phyloP scores from a whole-genome alignment of 2,797 vertebrate genomes.

The Dromococcyx pavoninus region DNA sequence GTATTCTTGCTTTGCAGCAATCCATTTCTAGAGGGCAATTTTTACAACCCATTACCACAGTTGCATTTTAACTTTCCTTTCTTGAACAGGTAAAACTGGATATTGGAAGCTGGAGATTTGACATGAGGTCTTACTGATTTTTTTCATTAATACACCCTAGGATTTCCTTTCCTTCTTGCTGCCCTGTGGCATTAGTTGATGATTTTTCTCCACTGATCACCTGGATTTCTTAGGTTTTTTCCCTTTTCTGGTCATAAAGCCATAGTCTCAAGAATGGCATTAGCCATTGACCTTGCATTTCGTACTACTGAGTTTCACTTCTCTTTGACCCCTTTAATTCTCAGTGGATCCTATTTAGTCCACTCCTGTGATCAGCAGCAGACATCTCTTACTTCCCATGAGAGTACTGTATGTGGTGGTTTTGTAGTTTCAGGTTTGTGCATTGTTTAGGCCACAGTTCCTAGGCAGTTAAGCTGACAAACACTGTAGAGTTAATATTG shows the following conservation, averaged over 20 bases:
- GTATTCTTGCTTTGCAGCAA: background rate
- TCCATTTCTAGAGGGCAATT: background rate
- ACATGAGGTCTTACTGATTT: background rate
- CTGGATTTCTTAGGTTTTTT: background rate
- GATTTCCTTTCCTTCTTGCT: background rate
- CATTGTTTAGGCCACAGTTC: background rate
- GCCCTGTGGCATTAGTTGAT: background rate
- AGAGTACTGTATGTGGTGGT: accelerated
- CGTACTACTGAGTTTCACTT: background rate
- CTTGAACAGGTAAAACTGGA: background rate
- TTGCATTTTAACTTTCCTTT: background rate
- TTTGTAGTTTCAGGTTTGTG: background rate
- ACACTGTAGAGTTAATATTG: background rate
- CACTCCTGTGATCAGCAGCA: background rate
- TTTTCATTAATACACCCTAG: background rate
- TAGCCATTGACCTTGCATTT: background rate
- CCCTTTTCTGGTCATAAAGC: background rate
- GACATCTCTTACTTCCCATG: background rate
- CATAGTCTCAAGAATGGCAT: background rate
- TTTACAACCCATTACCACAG: background rate
- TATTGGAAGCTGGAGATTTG: background rate
- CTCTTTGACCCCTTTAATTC: background rate
- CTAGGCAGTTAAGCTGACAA: background rate
- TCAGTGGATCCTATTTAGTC: background rate
- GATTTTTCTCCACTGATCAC: background rate